phyloP scores from a whole-genome alignment of 2,797 vertebrate species.

The Natrix natrix region DNA sequence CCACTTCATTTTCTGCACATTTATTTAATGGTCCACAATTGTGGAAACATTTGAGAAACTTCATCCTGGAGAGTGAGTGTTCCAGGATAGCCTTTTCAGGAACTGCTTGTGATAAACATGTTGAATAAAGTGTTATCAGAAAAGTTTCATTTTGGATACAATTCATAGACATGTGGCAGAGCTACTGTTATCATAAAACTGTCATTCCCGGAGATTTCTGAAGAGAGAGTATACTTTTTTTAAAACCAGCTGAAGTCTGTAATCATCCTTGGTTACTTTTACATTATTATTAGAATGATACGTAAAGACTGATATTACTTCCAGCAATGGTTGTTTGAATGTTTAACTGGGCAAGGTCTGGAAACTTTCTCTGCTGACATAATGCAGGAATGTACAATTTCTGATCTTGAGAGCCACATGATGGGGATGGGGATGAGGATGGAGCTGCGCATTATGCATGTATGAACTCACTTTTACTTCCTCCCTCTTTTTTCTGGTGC shows the following conservation, averaged over 20 bases:
- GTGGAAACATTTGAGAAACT: neutral
- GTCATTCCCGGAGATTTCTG: neutral
- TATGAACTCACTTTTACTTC: neutral
- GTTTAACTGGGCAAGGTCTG: neutral
- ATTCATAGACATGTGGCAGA: neutral
- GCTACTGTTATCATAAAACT: neutral
- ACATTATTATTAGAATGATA: neutral
- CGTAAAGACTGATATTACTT: neutral
- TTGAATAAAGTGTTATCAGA: neutral
- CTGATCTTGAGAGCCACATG: neutral
- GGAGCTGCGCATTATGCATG: neutral
- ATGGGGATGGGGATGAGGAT: neutral
- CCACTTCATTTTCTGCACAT: neutral
- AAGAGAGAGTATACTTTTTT: neutral
- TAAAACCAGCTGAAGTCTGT: neutral
- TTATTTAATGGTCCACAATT: neutral
- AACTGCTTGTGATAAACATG: neutral
- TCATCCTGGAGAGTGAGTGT: neutral
- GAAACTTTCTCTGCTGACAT: neutral
- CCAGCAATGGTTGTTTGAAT: neutral
- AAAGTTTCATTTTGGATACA: neutral
- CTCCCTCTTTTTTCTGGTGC: neutral
- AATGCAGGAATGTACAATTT: neutral
- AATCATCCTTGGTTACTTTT: neutral
- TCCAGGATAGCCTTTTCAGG: neutral